Base-by-base conservation (phyloP, 2,113 vertebrate species). In the Columba livia region DNA sequence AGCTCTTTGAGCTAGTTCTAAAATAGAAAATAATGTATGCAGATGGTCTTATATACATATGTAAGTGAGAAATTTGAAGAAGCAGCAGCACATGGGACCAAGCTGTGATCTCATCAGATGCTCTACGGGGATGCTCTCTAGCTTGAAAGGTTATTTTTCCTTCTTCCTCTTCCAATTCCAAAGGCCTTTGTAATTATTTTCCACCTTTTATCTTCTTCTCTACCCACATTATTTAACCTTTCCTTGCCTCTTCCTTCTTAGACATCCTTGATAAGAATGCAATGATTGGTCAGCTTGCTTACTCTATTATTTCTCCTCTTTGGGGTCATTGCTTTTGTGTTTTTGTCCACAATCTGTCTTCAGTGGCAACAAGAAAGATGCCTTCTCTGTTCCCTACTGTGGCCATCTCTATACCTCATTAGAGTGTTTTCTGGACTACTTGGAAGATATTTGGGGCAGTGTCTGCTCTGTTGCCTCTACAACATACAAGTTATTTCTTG, bases 1-100 rank as follows among this genome's bases (percentile, higher is more conserved):
- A 58, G 54, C 47, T 79, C 54, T 93, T 90, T 82, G 71, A 16
- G n/a, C n/a, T 82, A 67, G 87, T 79, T 94, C 90, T 87, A 86
- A 94, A 96, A 92, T 42, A 61, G 83, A 53, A 94, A 88, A 88
- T 75, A 60, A 50, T 81, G 71, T 88, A 88, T 66, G 32, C 69
- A 88, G 93, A 92, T 83, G 75, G 57, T 79, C 79, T 89, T 89
- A 75, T 73, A 78, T 93, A 94, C 89, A 85, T 81, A 73, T 12
- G 34, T 75, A 90, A 90, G 75, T 38, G 6, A 38, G 62, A 65
- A 74, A 79, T 81, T 85, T 87, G 66, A 72, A 89, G 60, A 73
- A 71, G 53, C 21, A 5, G 54, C 32, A 89, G 61, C 42, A 44
- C 31, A 42, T 42, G 61, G 88, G 44, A 85, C 60, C 86, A 40